Conservation (phyloP, 2,888 invertebrate species). For the Coenonympha glycerion region DNA sequence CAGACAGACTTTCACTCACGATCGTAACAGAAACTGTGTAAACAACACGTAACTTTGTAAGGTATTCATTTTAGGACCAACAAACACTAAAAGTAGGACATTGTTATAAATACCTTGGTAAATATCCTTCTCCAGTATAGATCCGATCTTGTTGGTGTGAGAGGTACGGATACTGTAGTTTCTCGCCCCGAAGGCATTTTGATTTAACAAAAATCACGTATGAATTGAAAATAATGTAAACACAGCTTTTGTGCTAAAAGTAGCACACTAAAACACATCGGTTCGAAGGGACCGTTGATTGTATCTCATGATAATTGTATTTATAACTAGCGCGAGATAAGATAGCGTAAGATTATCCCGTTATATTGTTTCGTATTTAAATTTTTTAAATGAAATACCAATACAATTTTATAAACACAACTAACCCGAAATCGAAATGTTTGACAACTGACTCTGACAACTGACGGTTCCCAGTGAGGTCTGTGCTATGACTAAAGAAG, state of each 20-base stretch:
- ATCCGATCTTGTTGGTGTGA: conserved; percentile 64
- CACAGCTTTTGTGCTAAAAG: conserved; percentile 27
- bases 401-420: neutral
- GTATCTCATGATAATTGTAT: conserved; percentile 46
- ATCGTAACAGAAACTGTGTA: conserved; percentile 11
- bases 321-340: conserved; percentile 43
- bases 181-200: conserved; percentile 61
- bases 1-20: conserved; percentile 18
- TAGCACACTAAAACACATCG: conserved; percentile 19
- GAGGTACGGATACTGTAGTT: conserved; percentile 58
- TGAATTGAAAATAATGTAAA: conserved; percentile 19
- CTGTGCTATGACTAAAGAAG: too few relatives aligned
- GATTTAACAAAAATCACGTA: conserved; percentile 39
- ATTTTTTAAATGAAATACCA: neutral
- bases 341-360: conserved; percentile 40
- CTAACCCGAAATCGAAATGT: conserved; percentile 14
- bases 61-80: neutral
- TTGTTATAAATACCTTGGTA: conserved; percentile 54
- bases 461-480: too few relatives aligned
- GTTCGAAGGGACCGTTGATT: conserved; percentile 30
- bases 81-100: conserved; percentile 19
- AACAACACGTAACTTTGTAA: conserved; percentile 5
- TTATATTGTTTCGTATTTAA: conserved; percentile 30
- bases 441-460: conserved; percentile 14
- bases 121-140: conserved; percentile 72